A percentile compares a stretch with the other conserved stretches of the same genome.
Conservation (phyloP, 1,140 invertebrate genomes). For the Andricus grossulariae region DNA sequence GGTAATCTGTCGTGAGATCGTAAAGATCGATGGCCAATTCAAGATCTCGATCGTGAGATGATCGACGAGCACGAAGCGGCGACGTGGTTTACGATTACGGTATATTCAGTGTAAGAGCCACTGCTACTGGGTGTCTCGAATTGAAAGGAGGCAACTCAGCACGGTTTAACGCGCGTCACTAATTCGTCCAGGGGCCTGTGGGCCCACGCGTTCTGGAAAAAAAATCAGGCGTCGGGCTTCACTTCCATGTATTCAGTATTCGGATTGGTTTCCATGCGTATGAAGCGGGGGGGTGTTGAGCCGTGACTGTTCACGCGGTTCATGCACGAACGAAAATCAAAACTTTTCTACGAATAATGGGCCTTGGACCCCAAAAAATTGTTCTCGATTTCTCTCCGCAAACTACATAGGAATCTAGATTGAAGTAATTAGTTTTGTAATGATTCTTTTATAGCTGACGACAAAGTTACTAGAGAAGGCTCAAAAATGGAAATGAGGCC, state of each 20-base stretch:
- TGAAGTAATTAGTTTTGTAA: too few species aligned
- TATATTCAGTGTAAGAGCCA: neutral
- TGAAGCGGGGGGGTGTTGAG: neutral
- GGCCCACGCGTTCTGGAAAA: neutral
- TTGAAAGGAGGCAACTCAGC: slow-evolving; percentile 12
- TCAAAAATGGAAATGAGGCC: neutral
- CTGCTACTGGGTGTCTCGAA: slow-evolving; percentile 26
- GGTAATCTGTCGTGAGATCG: neutral
- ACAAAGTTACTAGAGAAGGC: neutral
- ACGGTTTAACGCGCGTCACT: slow-evolving; percentile 24
- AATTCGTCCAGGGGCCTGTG: slow-evolving; percentile 18
- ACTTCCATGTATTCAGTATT: neutral
- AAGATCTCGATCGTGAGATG: neutral
- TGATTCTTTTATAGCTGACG: too few species aligned
- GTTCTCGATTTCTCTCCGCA: neutral
- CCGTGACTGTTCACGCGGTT: neutral
- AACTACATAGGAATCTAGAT: neutral
- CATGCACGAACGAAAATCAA: slow-evolving; percentile 31
- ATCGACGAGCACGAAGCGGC: slow-evolving; percentile 12
- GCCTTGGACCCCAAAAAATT: neutral
- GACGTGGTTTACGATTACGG: neutral
- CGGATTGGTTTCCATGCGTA: neutral
- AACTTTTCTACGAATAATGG: neutral
- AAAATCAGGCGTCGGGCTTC: neutral
- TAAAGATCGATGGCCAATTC: neutral